Conservation (phyloP, 2,797 vertebrate species). For the Hypotaenidia philippensis region DNA sequence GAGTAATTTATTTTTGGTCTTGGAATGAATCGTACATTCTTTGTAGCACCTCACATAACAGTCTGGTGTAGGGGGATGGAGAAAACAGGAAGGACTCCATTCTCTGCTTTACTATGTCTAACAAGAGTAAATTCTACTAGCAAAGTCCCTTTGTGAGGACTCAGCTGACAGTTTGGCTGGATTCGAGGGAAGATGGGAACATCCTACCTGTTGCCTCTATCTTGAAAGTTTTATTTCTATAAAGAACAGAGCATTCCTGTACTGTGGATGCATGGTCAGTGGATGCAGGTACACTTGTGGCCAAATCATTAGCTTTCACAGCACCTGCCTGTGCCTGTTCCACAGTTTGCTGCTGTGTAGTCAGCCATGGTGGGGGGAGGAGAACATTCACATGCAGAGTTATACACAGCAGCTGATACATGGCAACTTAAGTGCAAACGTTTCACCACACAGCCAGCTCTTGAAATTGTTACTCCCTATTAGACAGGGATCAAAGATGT, state of each 20-base stretch:
- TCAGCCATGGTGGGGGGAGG: fast-evolving
- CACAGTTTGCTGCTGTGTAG: background rate
- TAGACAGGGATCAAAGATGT: background rate
- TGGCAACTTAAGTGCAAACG: background rate
- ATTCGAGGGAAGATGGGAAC: background rate
- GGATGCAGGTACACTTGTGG: background rate
- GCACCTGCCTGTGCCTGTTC: background rate
- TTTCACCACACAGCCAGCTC: background rate
- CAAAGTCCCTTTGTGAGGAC: background rate
- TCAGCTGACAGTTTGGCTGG: background rate
- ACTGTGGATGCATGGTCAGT: background rate
- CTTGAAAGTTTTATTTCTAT: fast-evolving
- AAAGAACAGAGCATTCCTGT: background rate
- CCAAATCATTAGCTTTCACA: background rate
- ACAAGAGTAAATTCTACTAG: background rate
- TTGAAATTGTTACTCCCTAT: background rate
- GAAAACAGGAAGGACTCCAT: background rate
- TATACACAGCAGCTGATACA: fast-evolving
- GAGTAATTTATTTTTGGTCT: background rate
- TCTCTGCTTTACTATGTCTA: background rate
- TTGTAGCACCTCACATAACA: background rate
- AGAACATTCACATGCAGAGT: background rate
- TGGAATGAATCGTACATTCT: background rate
- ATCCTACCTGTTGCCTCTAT: background rate
- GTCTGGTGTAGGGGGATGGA: background rate